Evolutionary conservation across 2,888 invertebrate species (phyloP), one percentile per base, ranked within the genome.

Genomic region (Eristalinus sepulchralis): DNA sequence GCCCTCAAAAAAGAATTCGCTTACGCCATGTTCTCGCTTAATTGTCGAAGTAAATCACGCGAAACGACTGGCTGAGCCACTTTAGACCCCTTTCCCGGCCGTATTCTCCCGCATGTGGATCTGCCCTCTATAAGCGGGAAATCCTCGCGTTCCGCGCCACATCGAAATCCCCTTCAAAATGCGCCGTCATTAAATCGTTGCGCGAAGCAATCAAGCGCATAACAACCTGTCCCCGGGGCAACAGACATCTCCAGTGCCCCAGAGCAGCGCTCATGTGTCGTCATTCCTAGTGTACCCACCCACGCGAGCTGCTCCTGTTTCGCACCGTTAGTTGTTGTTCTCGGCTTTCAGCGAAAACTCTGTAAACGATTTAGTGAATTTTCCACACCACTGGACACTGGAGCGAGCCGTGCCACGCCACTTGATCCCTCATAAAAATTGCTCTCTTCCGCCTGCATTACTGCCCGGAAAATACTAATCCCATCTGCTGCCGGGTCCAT

Each of bases 291-390:
- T 17, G 47, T 17, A 6, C 8, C 47, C 47, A 47, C 47, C 47
- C 17, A 47, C 47, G 17, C 47, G 1, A 17, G 8, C 17, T 17
- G 8, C 47, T 17, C 27, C 27, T 27, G 27, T 27, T 27, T 27
- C 27, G 47, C 47, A 47, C 17, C 17, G 47, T 47, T 47, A 17
- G 47, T 47, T 47, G 47, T 47, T 47, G 17, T 47, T 47, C 17
- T 47, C 47, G 6, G 47, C 8, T 57, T 57, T 57, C 24, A 24
- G 11, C 13, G 39, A 13, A 66, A 66, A 67, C 27, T 53, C n/a
- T 67, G 27, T 53, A n/a, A 67, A 67, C 27, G 27, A 47, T 67
- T 67, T 53, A 67, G 67, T 67, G 47, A 67, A 67, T 67, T 67
- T 67, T 67, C 67, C 47, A 53, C 67, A 20, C 31, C 67, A 67